Evolutionary conservation across 2,797 vertebrate genomes (phyloP).

Genomic region (Tragelaphus oryx): DNA sequence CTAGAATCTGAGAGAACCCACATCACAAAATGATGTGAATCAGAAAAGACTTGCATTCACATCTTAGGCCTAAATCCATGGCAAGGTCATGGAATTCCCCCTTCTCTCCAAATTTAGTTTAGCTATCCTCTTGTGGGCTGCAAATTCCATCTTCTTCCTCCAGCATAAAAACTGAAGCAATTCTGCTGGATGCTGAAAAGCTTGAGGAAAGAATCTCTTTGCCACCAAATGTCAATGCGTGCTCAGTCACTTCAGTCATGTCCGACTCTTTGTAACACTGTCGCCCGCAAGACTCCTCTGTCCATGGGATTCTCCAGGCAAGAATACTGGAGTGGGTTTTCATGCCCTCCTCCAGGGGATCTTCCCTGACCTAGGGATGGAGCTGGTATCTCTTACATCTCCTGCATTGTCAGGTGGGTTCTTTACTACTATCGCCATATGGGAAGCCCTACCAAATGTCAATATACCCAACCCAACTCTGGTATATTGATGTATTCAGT

Average conservation of each 20-base stretch:
- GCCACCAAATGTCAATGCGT: neutral
- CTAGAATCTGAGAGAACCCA: no score
- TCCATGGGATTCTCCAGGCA: neutral
- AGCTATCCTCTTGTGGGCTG: neutral
- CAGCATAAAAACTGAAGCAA: neutral
- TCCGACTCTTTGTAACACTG: neutral
- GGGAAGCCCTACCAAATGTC: neutral
- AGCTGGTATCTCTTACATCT: neutral
- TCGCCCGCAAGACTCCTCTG: neutral
- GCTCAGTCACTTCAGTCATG: neutral
- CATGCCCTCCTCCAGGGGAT: neutral
- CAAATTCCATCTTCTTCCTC: slow-evolving; percentile 1
- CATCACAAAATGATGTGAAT: neutral
- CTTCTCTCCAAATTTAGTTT: neutral
- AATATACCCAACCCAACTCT: neutral
- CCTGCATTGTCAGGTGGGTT: neutral
- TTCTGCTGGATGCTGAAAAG: neutral
- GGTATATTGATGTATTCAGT: neutral
- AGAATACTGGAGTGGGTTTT: neutral
- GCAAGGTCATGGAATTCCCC: neutral
- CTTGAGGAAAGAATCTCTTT: slow-evolving; percentile 13
- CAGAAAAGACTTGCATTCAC: neutral
- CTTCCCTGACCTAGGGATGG: neutral
- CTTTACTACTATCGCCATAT: neutral
- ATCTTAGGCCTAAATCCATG: neutral